A percentile compares a stretch with the other conserved stretches of the same genome.
phyloP scores from a whole-genome alignment of 2,797 vertebrate species.

The Falco columbarius region DNA sequence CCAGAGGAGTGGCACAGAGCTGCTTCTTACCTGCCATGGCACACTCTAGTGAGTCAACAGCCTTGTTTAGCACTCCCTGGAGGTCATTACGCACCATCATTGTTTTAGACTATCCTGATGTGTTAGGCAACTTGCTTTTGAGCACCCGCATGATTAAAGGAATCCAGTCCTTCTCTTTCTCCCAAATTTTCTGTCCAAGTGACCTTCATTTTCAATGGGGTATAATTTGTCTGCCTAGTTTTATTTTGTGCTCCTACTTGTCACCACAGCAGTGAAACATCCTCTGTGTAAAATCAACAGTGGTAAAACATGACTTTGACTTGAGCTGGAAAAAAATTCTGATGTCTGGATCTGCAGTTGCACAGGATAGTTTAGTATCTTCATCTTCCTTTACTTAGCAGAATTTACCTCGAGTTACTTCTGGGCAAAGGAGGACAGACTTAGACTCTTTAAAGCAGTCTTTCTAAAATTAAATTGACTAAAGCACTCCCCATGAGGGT shows the following conservation, averaged over 20 bases:
- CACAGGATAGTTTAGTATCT: neutral
- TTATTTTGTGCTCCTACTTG: neutral
- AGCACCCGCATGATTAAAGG: neutral
- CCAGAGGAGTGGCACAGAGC: neutral
- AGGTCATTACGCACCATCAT: neutral
- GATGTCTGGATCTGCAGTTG: neutral
- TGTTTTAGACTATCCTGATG: neutral
- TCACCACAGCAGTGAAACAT: neutral
- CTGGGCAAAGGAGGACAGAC: neutral
- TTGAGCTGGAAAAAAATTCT: neutral
- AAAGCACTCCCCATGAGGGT: neutral
- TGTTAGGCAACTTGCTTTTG: neutral
- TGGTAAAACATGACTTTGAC: neutral
- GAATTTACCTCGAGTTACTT: neutral
- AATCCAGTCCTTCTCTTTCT: neutral
- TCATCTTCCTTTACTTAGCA: neutral
- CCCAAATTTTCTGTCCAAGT: neutral
- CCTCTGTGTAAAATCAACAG: neutral
- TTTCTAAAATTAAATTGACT: conserved; percentile 1
- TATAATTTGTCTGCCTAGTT: neutral
- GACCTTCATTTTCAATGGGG: neutral
- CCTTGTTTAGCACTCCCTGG: neutral
- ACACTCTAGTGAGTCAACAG: neutral
- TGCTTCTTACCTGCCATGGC: neutral
- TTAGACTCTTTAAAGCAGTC: neutral